Evolutionary conservation across 2,113 vertebrate species (phyloP), one percentile per base, ranked within the genome.

Genomic region (Progne subis): DNA sequence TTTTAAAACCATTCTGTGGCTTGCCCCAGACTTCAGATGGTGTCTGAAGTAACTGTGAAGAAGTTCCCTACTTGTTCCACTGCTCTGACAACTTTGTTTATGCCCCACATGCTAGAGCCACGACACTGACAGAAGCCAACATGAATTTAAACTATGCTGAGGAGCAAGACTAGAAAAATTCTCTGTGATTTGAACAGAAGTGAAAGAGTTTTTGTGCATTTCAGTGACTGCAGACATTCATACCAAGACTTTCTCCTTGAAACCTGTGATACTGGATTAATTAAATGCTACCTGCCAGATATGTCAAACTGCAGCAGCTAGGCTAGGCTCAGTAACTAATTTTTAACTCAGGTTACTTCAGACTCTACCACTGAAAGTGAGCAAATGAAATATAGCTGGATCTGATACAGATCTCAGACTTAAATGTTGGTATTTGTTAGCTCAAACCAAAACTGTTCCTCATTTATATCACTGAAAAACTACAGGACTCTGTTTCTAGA

Each of bases 71-170:
- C 39, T n/a, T 78, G 29, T 29, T 28, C 20, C 41, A 50, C 43
- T 49, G 31, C 64, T 64, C 43, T 52, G 50, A 92, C 2, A 5
- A 47, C 24, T 86, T 84, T 26, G 19, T 52, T 82, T 69, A 39
- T 47, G 63, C 11, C 74, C 5, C 74, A 24, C 20, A 37, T 21
- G 29, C 18, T 34, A 39, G 25, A 79, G 56, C 31, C 70, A 61
- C 0, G 1, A 79, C 49, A 61, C 25, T 50, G 70, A 72, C 52
- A 89, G 57, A 93, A 90, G 41, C 19, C 37, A 86, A 37, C 9
- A 18, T 34, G 28, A 96, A 86, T 92, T 93, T 76, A 70, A 88
- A 78, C 24, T n/a, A 75, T 43, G 56, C 34, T 79, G 59, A 56
- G 76, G 68, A 88, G 15, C 64, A 86, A 71, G 44, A 44, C 44